A percentile compares a stretch with the other conserved stretches of the same genome.
phyloP scores from a whole-genome alignment of 2,797 vertebrate genomes.

The Darevskia nairensis region DNA sequence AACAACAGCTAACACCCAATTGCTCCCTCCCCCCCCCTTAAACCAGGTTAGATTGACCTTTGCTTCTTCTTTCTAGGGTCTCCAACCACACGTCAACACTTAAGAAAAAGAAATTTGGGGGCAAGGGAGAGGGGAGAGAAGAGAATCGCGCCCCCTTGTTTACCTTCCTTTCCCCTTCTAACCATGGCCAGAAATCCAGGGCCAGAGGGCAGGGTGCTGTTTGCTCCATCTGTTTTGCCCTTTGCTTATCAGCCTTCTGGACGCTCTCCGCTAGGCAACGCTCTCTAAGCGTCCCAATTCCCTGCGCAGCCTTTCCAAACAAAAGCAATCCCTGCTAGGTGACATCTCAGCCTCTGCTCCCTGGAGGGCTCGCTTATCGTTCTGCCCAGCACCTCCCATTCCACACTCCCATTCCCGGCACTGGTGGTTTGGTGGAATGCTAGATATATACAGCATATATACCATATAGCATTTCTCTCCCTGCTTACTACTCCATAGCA shows the following conservation, averaged over 20 bases:
- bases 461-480: neutral
- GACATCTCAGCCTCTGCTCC: neutral
- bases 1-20: too few relatives aligned
- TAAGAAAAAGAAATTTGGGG: neutral
- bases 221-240: neutral
- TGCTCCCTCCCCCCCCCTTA: too few relatives aligned
- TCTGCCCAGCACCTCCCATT: neutral
- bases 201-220: too few relatives aligned
- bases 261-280: neutral
- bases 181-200: neutral
- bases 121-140: neutral
- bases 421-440: neutral
- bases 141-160: neutral
- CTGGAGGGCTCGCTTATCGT: neutral
- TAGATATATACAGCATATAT: too few relatives aligned
- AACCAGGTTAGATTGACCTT: neutral
- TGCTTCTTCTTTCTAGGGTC: neutral
- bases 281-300: neutral
- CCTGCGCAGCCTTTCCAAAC: neutral
- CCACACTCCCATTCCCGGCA: too few relatives aligned
- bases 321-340: conserved; percentile 3
- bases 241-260: too few relatives aligned
- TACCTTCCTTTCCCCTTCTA: too few relatives aligned
- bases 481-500: neutral
- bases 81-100: neutral